A percentile compares a stretch with the other conserved stretches of the same genome.
These are phyloP conservation scores for Centropus bengalensis DNA, from an alignment of 2,113 vertebrate species.

Conservation along the genomic window DNA sequence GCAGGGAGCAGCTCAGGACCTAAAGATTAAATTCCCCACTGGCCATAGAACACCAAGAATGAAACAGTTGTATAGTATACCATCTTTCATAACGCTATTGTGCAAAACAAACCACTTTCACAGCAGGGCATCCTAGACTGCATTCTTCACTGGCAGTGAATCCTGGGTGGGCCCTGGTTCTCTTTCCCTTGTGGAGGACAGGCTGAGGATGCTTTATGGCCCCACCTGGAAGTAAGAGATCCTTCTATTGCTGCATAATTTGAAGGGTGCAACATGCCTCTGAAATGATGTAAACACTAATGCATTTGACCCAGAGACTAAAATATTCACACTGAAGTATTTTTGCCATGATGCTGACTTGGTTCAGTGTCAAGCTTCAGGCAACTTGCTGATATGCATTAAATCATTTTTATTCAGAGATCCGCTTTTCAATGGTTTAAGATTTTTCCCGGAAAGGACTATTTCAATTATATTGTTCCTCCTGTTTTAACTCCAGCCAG, in stretches of 20 bases:
- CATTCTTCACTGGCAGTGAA: not conserved
- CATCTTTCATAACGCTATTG: slow-evolving; percentile 35
- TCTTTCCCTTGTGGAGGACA: not conserved
- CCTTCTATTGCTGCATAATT: not conserved
- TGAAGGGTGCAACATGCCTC: not conserved
- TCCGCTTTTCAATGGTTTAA: not conserved
- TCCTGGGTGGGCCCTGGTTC: not conserved
- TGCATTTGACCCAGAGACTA: not conserved
- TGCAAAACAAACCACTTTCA: slow-evolving; percentile 31
- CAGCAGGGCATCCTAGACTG: not conserved
- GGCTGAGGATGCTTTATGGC: not conserved
- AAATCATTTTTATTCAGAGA: not conserved
- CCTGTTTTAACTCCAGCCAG: not conserved
- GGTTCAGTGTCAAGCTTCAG: not conserved
- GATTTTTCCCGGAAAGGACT: not conserved
- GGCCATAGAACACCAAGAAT: not conserved
- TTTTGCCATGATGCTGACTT: not conserved
- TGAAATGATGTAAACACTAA: not conserved
- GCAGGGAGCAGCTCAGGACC: not conserved
- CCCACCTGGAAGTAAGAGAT: not conserved
- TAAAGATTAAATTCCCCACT: slow-evolving; percentile 15
- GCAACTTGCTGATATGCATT: not conserved
- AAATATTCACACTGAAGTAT: not conserved
- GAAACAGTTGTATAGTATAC: not conserved
- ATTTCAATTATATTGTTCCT: not conserved